Conservation (phyloP, 2,797 vertebrate species). For the Podargus strigoides region DNA sequence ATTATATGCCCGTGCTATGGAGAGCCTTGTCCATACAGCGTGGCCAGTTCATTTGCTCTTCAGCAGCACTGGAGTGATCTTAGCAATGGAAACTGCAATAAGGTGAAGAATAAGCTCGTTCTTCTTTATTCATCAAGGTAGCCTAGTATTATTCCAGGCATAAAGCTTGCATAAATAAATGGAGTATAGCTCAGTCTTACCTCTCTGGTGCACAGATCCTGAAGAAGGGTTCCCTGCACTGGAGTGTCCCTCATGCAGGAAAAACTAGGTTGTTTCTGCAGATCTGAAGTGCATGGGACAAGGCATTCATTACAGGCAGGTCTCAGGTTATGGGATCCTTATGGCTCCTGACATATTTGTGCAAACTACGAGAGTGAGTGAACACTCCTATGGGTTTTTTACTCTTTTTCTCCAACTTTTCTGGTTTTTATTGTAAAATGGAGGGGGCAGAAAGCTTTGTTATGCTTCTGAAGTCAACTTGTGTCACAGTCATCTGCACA, state of each 20-base stretch:
- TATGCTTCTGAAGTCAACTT: background rate
- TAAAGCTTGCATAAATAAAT: background rate
- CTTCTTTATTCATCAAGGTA: background rate
- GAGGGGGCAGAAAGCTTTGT: background rate
- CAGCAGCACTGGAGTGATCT: background rate
- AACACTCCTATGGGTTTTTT: background rate
- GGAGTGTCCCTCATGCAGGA: background rate
- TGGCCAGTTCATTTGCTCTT: background rate
- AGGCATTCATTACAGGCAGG: background rate
- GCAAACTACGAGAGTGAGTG: background rate
- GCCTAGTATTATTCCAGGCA: background rate
- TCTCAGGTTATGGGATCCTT: background rate
- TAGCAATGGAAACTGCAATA: background rate
- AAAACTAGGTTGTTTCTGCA: background rate
- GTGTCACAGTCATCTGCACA: rapidly evolving
- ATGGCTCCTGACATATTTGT: background rate
- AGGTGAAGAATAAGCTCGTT: background rate
- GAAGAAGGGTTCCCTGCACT: background rate
- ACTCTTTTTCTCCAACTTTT: background rate
- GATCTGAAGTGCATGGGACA: background rate
- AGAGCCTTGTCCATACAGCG: background rate
- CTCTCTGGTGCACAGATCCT: background rate
- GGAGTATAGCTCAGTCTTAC: background rate
- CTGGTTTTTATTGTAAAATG: background rate
- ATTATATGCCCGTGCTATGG: background rate